These are phyloP conservation scores for Phania funesta DNA, from an alignment of 2,888 invertebrate species.

Conservation along the genomic window DNA sequence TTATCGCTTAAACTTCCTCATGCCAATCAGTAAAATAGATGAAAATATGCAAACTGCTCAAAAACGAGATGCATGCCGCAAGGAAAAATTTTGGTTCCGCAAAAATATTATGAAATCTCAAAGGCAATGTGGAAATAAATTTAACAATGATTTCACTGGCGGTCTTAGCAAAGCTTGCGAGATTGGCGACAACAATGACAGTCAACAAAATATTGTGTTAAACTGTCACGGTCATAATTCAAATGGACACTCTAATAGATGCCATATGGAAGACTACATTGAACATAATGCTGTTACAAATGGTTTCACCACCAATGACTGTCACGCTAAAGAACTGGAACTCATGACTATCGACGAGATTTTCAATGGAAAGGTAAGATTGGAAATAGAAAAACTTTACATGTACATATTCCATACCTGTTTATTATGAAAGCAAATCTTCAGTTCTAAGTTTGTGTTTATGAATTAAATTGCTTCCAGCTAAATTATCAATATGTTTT, in stretches of 20 bases:
- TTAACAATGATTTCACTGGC: conserved; percentile 9
- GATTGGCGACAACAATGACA: background rate
- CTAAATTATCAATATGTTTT: no score
- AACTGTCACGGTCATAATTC: conserved; percentile 22
- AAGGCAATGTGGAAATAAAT: conserved; percentile 4
- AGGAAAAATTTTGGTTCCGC: conserved; percentile 96
- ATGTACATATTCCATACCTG: no score
- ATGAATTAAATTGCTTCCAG: no score
- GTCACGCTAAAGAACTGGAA: conserved; percentile 81
- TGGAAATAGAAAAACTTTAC: no score
- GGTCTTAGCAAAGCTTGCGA: background rate
- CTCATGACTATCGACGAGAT: conserved; percentile 97
- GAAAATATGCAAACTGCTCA: conserved; percentile 99
- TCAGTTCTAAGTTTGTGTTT: no score
- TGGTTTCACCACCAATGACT: conserved; percentile 15
- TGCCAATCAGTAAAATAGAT: conserved; percentile 98
- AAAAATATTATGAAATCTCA: conserved; percentile 84
- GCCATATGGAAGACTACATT: conserved; percentile 42
- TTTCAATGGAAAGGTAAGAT: conserved; percentile 89
- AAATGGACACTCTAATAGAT: conserved; percentile 67
- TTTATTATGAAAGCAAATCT: no score
- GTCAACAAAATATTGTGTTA: background rate
- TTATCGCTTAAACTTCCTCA: conserved; percentile 96
- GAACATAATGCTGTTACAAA: conserved; percentile 40
- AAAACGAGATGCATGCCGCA: conserved; percentile 91